Base-by-base conservation (phyloP, 2,888 invertebrate genomes). In the Pammene aurita region DNA sequence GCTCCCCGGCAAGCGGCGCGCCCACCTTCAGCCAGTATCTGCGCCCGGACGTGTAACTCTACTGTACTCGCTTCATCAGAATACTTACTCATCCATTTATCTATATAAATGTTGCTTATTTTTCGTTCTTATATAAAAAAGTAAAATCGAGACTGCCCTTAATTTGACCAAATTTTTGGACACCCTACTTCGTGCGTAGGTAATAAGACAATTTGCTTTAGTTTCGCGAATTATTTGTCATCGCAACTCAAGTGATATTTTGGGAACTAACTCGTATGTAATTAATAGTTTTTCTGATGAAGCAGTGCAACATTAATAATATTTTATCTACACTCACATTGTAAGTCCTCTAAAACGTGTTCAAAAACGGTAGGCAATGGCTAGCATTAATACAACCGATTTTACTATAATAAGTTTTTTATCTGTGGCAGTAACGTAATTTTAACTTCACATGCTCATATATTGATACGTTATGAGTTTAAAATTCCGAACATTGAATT, bases 1-100 rank as follows among this genome's bases (percentile, higher is more conserved):
- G 66, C 66, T 61, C 65, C 44, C 70, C 64, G 69, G 64, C 42
- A 35, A 9, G 69, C 64, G 58, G 58, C 58, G 44, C 35, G 52
- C 7, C 66, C 9, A 10, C 9, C 46, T 52, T 11, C 61, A 34
- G 67, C 67, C 67, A 48, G 55, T 34, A 14, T 26, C 67, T 67
- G 46, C 18, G 61, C 14, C 61, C 67, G 26, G 41, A 55, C 55
- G 34, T 38, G 46, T 62, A 55, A 55, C 58, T 10, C 35, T 26
- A 58, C 54, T 11, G 14, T 67, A 67, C 46, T 13, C 55, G 35
- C 46, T 56, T 62, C 67, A 55, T 55, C 61, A 67, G 67, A 62
- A 56, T 46, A 67, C 54, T 38, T 9, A 42, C 11, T 41, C 41
- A 48, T 16, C 16, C 48, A 16, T 14, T n/a, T 16, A 14, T n/a